A percentile compares a stretch with the other conserved stretches of the same genome.
These are phyloP conservation scores for Lasius fuliginosus DNA, from an alignment of 2,888 invertebrate species.

Conservation along the genomic window DNA sequence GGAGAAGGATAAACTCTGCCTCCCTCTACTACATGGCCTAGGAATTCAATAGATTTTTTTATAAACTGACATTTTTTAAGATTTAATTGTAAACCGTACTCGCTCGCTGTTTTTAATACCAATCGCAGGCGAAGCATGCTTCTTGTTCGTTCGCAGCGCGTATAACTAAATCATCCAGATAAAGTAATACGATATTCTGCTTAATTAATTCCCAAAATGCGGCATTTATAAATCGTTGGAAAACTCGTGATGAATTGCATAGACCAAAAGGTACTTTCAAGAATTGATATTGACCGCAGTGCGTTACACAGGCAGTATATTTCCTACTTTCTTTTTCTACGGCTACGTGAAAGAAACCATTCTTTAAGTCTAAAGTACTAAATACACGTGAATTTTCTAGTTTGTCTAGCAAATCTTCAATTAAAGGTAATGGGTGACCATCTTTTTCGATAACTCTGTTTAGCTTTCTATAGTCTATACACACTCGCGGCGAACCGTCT, in stretches of 20 bases:
- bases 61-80: constrained; percentile 53
- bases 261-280: constrained; percentile 13
- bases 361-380: constrained; percentile 25
- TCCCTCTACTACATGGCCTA: constrained; percentile 46
- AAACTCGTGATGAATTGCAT: constrained; percentile 8
- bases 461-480: constrained; percentile 48
- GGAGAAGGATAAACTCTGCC: constrained; percentile 50
- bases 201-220: constrained; percentile 33
- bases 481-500: constrained; percentile 49
- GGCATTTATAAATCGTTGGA: constrained; percentile 37
- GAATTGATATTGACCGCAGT: constrained; percentile 7
- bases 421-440: constrained; percentile 38
- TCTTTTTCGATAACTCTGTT: constrained; percentile 52
- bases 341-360: not conserved
- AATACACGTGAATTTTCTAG: constrained; percentile 33
- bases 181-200: constrained; percentile 9
- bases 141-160: constrained; percentile 10
- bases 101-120: constrained; percentile 12
- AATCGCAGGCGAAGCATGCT: not conserved
- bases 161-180: constrained; percentile 50
- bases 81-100: constrained; percentile 40
- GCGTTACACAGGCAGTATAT: constrained; percentile 18
- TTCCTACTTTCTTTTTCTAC: constrained; percentile 13
- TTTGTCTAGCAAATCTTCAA: constrained; percentile 45
- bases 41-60: constrained; percentile 40